A percentile compares a stretch with the other conserved stretches of the same genome.
Evolutionary conservation across 2,888 invertebrate genomes (phyloP).

Genomic region (Unio pictorum): DNA sequence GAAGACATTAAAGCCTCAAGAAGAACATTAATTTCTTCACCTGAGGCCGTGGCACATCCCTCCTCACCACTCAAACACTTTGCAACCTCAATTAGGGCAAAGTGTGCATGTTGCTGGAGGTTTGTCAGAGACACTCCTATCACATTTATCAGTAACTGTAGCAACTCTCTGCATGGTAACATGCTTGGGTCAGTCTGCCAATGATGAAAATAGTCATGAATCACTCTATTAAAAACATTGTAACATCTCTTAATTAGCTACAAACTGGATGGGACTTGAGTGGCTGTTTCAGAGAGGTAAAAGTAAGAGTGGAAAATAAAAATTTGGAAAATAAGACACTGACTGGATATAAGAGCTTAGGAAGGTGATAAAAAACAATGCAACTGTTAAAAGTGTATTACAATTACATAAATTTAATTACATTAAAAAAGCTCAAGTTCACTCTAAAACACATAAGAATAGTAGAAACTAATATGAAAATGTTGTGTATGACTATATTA

Average conservation of each 20-base stretch:
- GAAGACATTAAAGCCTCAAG: constrained; percentile 84
- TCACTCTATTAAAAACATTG: not conserved
- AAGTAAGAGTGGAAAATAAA: no score
- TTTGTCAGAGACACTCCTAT: constrained; percentile 52
- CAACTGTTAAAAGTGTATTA: no score
- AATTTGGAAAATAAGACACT: no score
- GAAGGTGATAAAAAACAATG: not conserved
- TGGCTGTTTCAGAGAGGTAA: no score
- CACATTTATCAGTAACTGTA: constrained; percentile 79
- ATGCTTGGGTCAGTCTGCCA: constrained; percentile 81
- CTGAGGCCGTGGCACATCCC: constrained; percentile 78
- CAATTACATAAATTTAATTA: no score
- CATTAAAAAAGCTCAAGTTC: no score
- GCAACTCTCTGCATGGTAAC: constrained; percentile 87
- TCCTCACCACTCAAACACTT: constrained; percentile 81
- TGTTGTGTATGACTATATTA: no score
- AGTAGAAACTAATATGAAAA: no score
- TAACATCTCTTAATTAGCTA: no score
- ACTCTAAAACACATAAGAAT: no score
- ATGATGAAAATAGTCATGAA: not conserved
- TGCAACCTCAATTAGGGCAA: constrained; percentile 87
- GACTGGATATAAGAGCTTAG: not conserved
- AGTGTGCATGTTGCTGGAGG: constrained; percentile 82
- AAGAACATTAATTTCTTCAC: constrained; percentile 83
- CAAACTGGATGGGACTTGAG: no score